Evolutionary conservation across 2,888 invertebrate genomes (phyloP).

Genomic region (Mesodorylaimus sp.): DNA sequence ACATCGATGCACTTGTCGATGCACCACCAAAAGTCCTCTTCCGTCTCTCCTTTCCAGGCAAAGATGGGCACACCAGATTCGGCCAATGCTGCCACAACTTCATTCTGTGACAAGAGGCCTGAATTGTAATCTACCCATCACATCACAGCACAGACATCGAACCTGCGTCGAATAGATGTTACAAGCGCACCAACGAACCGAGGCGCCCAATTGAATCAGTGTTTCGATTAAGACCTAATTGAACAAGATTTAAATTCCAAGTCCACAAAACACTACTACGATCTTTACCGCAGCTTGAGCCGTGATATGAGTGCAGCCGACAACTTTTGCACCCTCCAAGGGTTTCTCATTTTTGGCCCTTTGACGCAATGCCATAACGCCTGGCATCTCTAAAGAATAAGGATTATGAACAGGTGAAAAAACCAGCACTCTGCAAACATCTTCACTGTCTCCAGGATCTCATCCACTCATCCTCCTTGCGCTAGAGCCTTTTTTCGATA

Average conservation of each 20-base stretch:
- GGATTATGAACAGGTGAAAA: too few relatives aligned
- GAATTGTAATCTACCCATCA: too few relatives aligned
- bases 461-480: too few relatives aligned
- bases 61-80: conserved; percentile 69
- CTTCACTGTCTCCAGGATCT: too few relatives aligned
- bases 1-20: conserved; percentile 82
- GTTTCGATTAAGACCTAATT: conserved; percentile 62
- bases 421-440: too few relatives aligned
- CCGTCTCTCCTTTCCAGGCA: conserved; percentile 90
- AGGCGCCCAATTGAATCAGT: conserved; percentile 61
- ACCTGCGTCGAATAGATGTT: conserved; percentile 92
- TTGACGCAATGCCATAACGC: conserved; percentile 78
- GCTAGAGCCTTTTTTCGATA: too few relatives aligned
- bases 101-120: conserved; percentile 50
- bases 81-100: conserved; percentile 83
- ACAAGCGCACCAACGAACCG: conserved; percentile 82
- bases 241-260: too few relatives aligned
- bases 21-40: conserved; percentile 98
- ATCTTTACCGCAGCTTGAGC: conserved; percentile 83
- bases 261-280: too few relatives aligned
- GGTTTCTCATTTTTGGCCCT: conserved; percentile 66
- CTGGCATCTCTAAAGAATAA: conserved; percentile 65
- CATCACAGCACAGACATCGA: too few relatives aligned
- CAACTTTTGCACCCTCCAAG: conserved; percentile 78
- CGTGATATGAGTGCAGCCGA: conserved; percentile 94